phyloP scores from a whole-genome alignment of 2,113 vertebrate genomes.

The Tyto alba region DNA sequence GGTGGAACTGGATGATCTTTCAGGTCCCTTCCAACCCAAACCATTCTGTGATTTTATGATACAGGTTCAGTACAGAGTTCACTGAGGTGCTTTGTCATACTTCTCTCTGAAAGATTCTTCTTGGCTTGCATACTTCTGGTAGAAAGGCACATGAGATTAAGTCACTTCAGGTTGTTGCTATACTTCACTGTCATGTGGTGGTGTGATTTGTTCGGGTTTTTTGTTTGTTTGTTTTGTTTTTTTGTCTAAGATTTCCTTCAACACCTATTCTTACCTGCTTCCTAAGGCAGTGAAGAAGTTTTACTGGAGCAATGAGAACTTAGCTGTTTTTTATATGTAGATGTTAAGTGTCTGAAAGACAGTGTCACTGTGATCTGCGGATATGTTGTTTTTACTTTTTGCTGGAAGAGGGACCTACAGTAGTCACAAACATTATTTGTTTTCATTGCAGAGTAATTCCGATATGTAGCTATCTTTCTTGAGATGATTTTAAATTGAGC shows the following conservation, averaged over 20 bases:
- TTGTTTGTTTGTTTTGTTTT: not conserved
- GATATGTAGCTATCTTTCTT: not conserved
- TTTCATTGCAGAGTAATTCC: not conserved
- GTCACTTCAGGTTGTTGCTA: not conserved
- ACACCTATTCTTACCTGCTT: not conserved
- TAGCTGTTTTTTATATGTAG: not conserved
- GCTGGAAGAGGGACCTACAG: not conserved
- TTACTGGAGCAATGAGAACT: not conserved
- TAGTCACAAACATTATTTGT: not conserved
- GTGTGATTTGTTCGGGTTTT: not conserved
- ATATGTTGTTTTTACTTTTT: not conserved
- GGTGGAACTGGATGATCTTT: too few species aligned
- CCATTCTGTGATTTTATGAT: too few species aligned
- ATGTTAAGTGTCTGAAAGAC: not conserved
- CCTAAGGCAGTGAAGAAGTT: not conserved
- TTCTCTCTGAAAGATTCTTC: not conserved
- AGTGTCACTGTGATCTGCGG: not conserved
- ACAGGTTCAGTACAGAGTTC: not conserved
- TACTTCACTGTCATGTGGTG: not conserved
- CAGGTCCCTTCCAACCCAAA: too few species aligned
- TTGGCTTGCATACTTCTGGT: not conserved
- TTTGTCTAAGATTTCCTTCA: not conserved
- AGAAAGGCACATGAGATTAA: not conserved
- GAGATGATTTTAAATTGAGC: not conserved
- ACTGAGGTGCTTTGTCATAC: rapidly evolving